Conservation (phyloP, 2,888 invertebrate genomes). For the Hirtodrosophila trivittata region DNA sequence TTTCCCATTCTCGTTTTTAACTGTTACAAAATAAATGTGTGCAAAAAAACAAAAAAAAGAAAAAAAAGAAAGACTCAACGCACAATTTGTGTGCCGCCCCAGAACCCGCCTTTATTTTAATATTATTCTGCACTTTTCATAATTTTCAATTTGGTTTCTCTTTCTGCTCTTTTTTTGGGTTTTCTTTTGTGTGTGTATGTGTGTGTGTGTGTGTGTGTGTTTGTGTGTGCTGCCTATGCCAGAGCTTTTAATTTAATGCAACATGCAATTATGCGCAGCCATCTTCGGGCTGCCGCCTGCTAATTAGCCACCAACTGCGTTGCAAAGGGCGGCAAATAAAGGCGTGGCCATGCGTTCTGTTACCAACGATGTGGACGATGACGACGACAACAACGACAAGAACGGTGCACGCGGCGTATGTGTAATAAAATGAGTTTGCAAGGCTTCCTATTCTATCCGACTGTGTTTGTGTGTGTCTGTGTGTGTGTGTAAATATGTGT, state of each 20-base stretch:
- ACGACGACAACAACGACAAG: background rate
- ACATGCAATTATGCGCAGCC: constrained; percentile 66
- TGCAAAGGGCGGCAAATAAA: constrained; percentile 18
- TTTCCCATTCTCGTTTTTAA: constrained; percentile 51
- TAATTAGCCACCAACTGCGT: constrained; percentile 56
- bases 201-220: background rate
- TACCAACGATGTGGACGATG: constrained; percentile 8
- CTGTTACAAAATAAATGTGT: constrained; percentile 30
- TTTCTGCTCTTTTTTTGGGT: constrained; percentile 22
- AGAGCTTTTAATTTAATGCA: constrained; percentile 64
- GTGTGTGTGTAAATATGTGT: constrained; percentile 2
- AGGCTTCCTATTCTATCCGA: background rate
- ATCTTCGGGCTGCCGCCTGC: constrained; percentile 61
- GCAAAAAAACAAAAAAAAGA: constrained; percentile 6
- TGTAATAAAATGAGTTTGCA: constrained; percentile 37
- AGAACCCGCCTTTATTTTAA: constrained; percentile 21
- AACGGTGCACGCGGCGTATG: constrained; percentile 44
- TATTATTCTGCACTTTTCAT: constrained; percentile 56
- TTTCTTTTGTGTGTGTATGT: constrained; percentile 5
- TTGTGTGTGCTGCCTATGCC: constrained; percentile 5
- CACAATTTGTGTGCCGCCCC: constrained; percentile 30
- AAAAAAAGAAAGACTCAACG: constrained; percentile 13
- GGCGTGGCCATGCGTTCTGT: constrained; percentile 31
- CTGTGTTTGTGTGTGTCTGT: background rate
- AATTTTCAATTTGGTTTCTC: constrained; percentile 60